Evolutionary conservation across 2,888 invertebrate genomes (phyloP), one percentile per base, ranked within the genome.

Genomic region (Romanomermis culicivorax): DNA sequence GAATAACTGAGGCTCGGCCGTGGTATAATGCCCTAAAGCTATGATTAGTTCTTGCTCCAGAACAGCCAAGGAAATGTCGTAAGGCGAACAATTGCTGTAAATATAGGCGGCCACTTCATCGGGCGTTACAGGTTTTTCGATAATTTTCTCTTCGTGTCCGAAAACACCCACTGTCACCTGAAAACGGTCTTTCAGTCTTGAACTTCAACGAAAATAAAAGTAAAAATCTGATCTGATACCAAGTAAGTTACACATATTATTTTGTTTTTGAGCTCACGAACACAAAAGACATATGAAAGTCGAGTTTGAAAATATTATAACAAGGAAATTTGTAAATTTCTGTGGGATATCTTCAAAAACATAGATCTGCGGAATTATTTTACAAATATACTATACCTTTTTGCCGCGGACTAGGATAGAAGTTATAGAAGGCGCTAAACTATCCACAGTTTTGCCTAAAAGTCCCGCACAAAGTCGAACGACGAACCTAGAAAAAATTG

Each of bases 351-450:
- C n/a, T n/a, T n/a, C n/a, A n/a, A n/a, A n/a, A n/a, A n/a, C n/a
- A n/a, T n/a, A n/a, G n/a, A n/a, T n/a, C n/a, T n/a, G n/a, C n/a
- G n/a, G n/a, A n/a, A n/a, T n/a, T n/a, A n/a, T n/a, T n/a, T n/a
- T n/a, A n/a, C n/a, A n/a, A n/a, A n/a, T n/a, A n/a, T n/a, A n/a
- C n/a, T n/a, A n/a, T n/a, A n/a, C n/a, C n/a, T n/a, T n/a, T 72
- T 95, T 97, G 58, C 95, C 95, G 71, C 89, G 85, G 45, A 97
- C 97, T 51, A 97, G 77, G 60, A 97, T 85, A 42, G 88, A 86
- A 45, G 97, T 97, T 64, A 97, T 89, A 68, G 89, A 91, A 2
- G 97, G 97, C 71, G 91, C 91, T 65, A 97, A 85, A 60, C 89
- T 89, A 74, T 97, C 95, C 11, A 95, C 93, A 55, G 87, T 83